Conservation (phyloP, 2,888 invertebrate species). For the Latrodectus elegans region DNA sequence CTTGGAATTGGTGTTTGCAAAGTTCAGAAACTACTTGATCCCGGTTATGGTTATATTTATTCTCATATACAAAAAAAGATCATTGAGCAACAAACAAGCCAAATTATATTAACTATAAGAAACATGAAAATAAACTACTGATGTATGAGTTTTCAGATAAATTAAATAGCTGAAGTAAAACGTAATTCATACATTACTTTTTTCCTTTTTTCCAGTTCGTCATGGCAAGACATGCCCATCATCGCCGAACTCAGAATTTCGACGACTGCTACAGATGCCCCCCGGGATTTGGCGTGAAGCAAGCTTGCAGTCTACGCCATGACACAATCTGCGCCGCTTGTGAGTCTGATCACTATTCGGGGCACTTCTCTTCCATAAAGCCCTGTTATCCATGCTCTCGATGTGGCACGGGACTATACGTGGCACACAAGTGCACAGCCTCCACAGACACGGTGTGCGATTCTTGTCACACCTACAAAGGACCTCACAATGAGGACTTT, state of each 20-base stretch:
- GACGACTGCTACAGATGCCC: slow-evolving; percentile 59
- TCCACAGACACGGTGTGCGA: slow-evolving; percentile 70
- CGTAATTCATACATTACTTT: too few relatives aligned
- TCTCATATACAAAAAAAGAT: too few relatives aligned
- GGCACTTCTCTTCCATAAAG: slow-evolving; percentile 55
- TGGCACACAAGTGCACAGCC: slow-evolving; percentile 67
- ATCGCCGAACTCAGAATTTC: slow-evolving; percentile 29
- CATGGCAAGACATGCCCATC: slow-evolving; percentile 52
- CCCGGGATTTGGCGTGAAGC: slow-evolving; percentile 63
- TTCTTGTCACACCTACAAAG: slow-evolving; percentile 69
- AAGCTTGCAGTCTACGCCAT: slow-evolving; percentile 51
- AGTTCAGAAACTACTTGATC: too few relatives aligned
- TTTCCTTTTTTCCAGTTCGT: slow-evolving; percentile 38
- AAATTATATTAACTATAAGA: too few relatives aligned
- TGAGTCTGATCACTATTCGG: slow-evolving; percentile 60
- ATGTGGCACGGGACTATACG: slow-evolving; percentile 68
- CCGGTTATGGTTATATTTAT: too few relatives aligned
- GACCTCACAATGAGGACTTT: slow-evolving; percentile 67
- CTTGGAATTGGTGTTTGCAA: too few relatives aligned
- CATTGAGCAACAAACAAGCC: too few relatives aligned
- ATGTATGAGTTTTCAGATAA: too few relatives aligned
- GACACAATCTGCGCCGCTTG: slow-evolving; percentile 69
- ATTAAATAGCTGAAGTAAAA: too few relatives aligned
- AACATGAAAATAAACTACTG: too few relatives aligned
- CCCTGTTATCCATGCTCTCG: slow-evolving; percentile 69